A percentile compares a stretch with the other conserved stretches of the same genome.
Evolutionary conservation across 2,113 vertebrate species (phyloP).

Genomic region (Leucosticte australis): DNA sequence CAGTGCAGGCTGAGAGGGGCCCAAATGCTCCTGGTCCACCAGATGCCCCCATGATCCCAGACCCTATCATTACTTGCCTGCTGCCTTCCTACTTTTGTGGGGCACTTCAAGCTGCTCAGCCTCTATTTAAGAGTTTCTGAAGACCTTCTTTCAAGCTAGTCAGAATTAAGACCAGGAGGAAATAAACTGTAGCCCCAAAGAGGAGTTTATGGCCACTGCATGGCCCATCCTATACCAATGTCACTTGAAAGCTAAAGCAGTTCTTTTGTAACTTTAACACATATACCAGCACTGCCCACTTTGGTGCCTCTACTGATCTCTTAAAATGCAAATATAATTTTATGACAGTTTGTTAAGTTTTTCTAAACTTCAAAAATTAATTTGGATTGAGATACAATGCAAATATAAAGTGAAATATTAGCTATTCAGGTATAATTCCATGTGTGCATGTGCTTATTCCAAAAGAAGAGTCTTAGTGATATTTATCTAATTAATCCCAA

Average conservation of each 20-base stretch:
- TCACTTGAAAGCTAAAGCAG: not conserved
- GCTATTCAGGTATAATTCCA: not conserved
- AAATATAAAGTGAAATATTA: not conserved
- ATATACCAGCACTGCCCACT: not conserved
- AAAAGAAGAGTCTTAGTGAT: not conserved
- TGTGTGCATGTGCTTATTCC: not conserved
- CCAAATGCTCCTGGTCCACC: not conserved
- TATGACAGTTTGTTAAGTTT: not conserved
- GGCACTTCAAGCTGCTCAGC: not conserved
- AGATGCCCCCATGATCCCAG: not conserved
- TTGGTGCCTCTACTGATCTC: not conserved
- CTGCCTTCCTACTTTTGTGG: not conserved
- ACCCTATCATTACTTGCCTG: not conserved
- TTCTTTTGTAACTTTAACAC: not conserved
- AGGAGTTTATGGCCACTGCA: not conserved
- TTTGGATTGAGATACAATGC: not conserved
- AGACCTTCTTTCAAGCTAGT: not conserved
- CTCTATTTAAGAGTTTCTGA: not conserved
- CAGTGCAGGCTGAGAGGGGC: not conserved
- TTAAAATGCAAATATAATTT: not conserved
- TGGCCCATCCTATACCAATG: not conserved
- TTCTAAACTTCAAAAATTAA: not conserved
- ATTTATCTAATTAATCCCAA: not conserved
- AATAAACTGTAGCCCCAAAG: not conserved
- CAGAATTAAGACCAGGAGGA: not conserved